phyloP scores from a whole-genome alignment of 2,888 invertebrate genomes.

The Diogma glabrata region DNA sequence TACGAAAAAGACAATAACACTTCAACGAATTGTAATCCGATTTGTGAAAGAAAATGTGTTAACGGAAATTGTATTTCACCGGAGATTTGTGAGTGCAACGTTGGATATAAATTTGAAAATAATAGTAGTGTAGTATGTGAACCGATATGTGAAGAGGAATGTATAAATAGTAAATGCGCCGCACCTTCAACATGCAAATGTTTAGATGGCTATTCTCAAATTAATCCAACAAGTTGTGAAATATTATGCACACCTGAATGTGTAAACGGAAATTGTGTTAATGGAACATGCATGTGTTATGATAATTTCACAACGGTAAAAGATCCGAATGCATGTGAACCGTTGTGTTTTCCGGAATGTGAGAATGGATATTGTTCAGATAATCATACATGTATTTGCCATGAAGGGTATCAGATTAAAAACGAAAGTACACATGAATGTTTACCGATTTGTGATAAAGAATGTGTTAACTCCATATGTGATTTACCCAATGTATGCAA shows the following conservation, averaged over 20 bases:
- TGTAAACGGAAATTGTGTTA: constrained; percentile 24
- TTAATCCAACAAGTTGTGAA: background rate
- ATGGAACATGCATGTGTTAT: constrained; percentile 21
- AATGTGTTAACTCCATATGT: constrained; percentile 26
- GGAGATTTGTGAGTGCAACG: constrained; percentile 22
- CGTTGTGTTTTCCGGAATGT: constrained; percentile 9
- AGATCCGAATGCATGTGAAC: constrained; percentile 2
- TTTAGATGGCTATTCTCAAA: constrained; percentile 31
- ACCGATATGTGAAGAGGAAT: constrained; percentile 31
- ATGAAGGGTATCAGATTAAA: constrained; percentile 11
- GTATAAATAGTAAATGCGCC: constrained; percentile 40
- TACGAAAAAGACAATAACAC: constrained; percentile 15
- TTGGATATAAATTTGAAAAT: constrained; percentile 20
- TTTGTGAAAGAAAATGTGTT: constrained; percentile 23
- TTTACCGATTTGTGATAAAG: constrained; percentile 12
- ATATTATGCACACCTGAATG: constrained; percentile 6
- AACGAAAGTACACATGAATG: background rate
- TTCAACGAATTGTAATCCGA: constrained; percentile 16
- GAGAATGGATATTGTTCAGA: constrained; percentile 24
- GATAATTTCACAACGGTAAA: background rate
- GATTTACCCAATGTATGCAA: constrained; percentile 31
- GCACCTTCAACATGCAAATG: constrained; percentile 46
- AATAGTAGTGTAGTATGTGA: constrained; percentile 24
- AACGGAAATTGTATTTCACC: constrained; percentile 27
- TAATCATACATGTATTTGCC: constrained; percentile 22